Base-by-base conservation (phyloP, 2,888 invertebrate genomes). In the Trissoscelio sp. region DNA sequence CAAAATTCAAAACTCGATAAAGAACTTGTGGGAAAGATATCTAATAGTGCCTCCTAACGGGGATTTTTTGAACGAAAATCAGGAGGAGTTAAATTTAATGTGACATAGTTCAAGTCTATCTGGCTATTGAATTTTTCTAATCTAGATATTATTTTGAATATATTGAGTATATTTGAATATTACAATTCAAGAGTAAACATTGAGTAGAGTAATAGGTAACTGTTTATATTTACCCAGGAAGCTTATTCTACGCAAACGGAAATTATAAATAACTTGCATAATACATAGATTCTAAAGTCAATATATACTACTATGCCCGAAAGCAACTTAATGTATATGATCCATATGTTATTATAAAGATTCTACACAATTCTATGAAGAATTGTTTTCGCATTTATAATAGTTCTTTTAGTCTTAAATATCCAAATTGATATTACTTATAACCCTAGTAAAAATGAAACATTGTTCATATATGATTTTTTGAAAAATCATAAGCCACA, bases 211-310 rank as follows among this genome's bases (percentile, higher is more conserved):
- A 31, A 20, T 48, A 69, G n/a, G n/a, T n/a, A n/a, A 55, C 31
- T 55, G 53, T 55, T 67, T 16, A 44, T 44, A 28, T 12, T 22
- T 55, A 2, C 22, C 14, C 57, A 69, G 57, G 69, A 69, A 69
- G 28, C 31, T 20, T 22, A 55, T 44, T 69, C 44, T 57, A 28
- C 9, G 18, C 20, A 44, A 57, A 57, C 57, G 70, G 70, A 70
- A 70, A 58, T 70, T 58, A 48, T 70, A 70, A 70, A 70, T 58
- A 62, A 73, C 28, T 7, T 18, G 2, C 14, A 39, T 73, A 31
- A 73, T 64, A 44, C 31, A 55, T 44, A 53, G 62, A 62, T 55
- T 51, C 20, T 24, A 70, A 48, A 48, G 70, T 70, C 70, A 70
- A 70, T 70, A 58, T 57, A 20, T 48, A 9, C 18, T 60, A 37